phyloP scores from a whole-genome alignment of 2,797 vertebrate species.

The Brotula barbata region DNA sequence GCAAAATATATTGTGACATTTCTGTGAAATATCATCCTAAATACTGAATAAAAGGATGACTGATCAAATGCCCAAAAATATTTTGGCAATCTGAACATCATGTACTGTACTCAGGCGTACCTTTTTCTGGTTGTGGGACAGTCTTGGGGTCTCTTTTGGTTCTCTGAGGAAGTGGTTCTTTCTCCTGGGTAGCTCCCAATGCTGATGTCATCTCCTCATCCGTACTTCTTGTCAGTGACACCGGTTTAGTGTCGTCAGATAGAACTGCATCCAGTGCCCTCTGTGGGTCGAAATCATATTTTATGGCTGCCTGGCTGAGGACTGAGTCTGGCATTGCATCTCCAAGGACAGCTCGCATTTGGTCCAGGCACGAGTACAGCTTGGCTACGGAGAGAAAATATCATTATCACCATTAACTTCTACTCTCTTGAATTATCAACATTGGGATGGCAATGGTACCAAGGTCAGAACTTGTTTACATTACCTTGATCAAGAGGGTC shows the following conservation, averaged over 20 bases:
- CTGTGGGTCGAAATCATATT: conserved; percentile 87
- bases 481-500: conserved; percentile 90
- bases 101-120: conserved; percentile 55
- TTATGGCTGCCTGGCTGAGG: conserved; percentile 86
- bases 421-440: not conserved
- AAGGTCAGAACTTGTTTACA: not conserved
- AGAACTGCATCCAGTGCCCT: conserved; percentile 89
- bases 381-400: conserved; percentile 73
- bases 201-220: conserved; percentile 23
- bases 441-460: not conserved
- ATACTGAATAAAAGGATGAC: too few relatives aligned
- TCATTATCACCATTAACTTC: not conserved
- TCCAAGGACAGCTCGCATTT: conserved; percentile 91
- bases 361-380: conserved; percentile 93
- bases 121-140: conserved; percentile 75
- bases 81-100: too few relatives aligned
- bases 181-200: conserved; percentile 60
- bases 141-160: conserved; percentile 48
- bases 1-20: too few relatives aligned
- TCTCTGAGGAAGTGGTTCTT: conserved; percentile 60
- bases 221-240: conserved; percentile 48
- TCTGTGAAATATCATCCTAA: too few relatives aligned
- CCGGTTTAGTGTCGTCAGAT: conserved; percentile 77
- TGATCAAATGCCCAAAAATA: too few relatives aligned
- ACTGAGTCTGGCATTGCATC: conserved; percentile 86